phyloP scores from a whole-genome alignment of 1,140 invertebrate species.

The Metopolophium dirhodum region DNA sequence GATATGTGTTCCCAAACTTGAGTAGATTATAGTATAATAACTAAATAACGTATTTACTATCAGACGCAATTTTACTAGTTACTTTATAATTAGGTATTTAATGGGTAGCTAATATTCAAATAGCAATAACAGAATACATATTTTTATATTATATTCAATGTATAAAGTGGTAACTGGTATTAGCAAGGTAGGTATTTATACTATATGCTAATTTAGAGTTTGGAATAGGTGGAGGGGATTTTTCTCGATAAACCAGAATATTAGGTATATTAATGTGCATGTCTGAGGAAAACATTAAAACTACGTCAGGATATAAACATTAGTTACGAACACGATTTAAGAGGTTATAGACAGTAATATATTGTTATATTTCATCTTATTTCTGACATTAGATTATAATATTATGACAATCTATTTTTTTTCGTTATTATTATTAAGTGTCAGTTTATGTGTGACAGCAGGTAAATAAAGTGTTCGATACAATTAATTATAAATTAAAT shows the following conservation, averaged over 20 bases:
- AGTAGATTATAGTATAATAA: neutral
- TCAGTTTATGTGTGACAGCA: neutral
- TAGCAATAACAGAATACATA: neutral
- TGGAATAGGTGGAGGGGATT: constrained; percentile 10
- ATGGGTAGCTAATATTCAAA: neutral
- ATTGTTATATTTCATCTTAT: neutral
- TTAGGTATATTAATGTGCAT: neutral
- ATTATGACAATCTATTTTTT: neutral
- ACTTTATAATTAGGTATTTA: neutral
- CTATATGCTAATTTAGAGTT: neutral
- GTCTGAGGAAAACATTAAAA: neutral
- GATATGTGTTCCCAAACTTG: neutral
- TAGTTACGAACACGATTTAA: neutral
- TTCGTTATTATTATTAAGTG: neutral
- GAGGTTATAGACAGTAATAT: neutral
- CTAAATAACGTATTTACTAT: neutral
- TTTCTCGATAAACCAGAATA: constrained; percentile 29
- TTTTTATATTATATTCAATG: neutral
- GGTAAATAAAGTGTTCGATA: neutral
- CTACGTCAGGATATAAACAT: neutral
- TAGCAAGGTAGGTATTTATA: neutral
- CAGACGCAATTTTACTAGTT: neutral
- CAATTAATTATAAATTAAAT: neutral
- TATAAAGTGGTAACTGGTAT: neutral
- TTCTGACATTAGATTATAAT: neutral